Base-by-base conservation (phyloP, 2,113 vertebrate species). In the Phaetusa simplex region DNA sequence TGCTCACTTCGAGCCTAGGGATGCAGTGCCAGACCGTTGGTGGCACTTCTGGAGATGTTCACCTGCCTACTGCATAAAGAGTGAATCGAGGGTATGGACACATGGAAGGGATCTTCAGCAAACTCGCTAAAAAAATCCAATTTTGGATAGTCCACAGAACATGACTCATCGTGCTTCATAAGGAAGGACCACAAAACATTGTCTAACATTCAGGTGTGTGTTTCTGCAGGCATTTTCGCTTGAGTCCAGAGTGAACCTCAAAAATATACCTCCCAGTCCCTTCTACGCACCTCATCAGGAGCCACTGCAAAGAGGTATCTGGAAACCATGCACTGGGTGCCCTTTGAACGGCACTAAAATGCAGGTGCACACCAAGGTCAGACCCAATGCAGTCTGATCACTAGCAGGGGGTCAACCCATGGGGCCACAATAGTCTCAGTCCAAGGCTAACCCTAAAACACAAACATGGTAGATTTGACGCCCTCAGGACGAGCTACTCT, bases 111-210 rank as follows among this genome's bases (percentile, higher is more conserved):
- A 24, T 15, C 55, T 82, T 59, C 23, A 47, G 19, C 23, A 70
- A 86, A 62, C 3, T 1, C 4, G 1, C 2, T 34, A 59, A 15
- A 56, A 62, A 62, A 50, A 0, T 3, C n/a, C 67, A 8, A n/a
- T 9, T 74, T 15, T 79, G 43, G 21, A 27, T 14, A 82, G 2
- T 29, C 47, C 11, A 7, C 5, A 26, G 55, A 66, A 32, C 6
- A 10, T 1, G 30, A 30, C 32, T 70, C 9, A 6, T 32, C 0
- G 1, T 12, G 14, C 4, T 22, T 2, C 2, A 0, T 19, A 76
- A 80, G 32, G 19, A 26, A 90, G 42, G 24, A 7, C 4, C 74
- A 56, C 40, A 73, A 77, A 82, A 34, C 9, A 5, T 12, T 9
- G 2, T 3, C 29, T 30, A 20, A 56, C 0, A 0, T 59, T 69